phyloP scores from a whole-genome alignment of 2,888 invertebrate genomes.

The Hesperia comma region DNA sequence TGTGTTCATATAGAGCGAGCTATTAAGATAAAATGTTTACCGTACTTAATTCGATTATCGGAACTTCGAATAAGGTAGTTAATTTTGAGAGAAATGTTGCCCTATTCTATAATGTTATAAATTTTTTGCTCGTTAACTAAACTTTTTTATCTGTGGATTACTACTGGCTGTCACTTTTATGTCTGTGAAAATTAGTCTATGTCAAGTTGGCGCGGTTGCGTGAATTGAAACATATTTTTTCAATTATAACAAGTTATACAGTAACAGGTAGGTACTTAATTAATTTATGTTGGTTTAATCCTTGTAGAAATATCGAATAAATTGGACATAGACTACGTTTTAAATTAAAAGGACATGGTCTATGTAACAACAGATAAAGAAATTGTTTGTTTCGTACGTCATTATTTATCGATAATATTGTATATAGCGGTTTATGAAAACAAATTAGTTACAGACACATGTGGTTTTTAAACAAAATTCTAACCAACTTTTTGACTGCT shows the following conservation, averaged over 20 bases:
- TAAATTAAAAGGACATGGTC: slow-evolving; percentile 21
- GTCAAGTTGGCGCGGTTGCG: slow-evolving; percentile 28
- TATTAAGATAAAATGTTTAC: slow-evolving; percentile 75
- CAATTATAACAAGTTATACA: slow-evolving; percentile 14
- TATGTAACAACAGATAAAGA: background rate
- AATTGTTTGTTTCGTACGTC: no score
- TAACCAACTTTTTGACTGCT: no score
- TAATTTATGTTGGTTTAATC: slow-evolving; percentile 29
- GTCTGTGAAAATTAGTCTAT: slow-evolving; percentile 33
- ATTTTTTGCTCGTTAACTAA: slow-evolving; percentile 30
- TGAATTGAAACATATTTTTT: slow-evolving; percentile 28
- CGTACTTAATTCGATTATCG: slow-evolving; percentile 76
- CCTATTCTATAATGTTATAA: slow-evolving; percentile 7
- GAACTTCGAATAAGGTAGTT: slow-evolving; percentile 47
- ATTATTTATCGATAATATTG: no score
- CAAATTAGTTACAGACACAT: no score
- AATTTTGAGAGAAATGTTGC: slow-evolving; percentile 34
- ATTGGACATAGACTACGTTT: slow-evolving; percentile 15
- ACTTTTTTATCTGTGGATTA: slow-evolving; percentile 32
- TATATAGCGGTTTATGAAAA: no score
- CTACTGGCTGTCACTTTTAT: slow-evolving; percentile 20
- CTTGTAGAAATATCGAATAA: slow-evolving; percentile 25
- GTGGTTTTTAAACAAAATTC: no score
- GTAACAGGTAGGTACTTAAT: slow-evolving; percentile 15
- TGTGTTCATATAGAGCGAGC: slow-evolving; percentile 55